Evolutionary conservation across 2,888 invertebrate genomes (phyloP).

Genomic region (Watsonalla binaria): DNA sequence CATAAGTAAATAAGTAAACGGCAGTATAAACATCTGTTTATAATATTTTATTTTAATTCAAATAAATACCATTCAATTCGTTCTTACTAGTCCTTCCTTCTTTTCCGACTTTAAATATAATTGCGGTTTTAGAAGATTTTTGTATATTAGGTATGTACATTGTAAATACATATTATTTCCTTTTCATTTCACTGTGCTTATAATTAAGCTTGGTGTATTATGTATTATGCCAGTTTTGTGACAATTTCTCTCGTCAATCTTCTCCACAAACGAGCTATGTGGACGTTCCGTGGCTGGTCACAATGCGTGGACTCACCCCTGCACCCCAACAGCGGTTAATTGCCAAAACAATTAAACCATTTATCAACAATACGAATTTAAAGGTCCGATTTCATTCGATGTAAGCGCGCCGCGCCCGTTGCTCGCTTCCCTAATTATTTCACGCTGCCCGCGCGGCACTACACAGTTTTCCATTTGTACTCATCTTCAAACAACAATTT

Average conservation of each 20-base stretch:
- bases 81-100: too few relatives aligned
- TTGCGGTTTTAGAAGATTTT: too few relatives aligned
- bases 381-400: slow-evolving; percentile 38
- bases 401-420: slow-evolving; percentile 25
- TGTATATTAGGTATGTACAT: too few relatives aligned
- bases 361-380: slow-evolving; percentile 53
- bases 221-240: neutral
- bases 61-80: neutral
- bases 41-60: neutral
- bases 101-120: too few relatives aligned
- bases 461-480: slow-evolving; percentile 2
- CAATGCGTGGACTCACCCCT: slow-evolving; percentile 12
- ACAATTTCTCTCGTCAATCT: slow-evolving; percentile 18
- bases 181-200: neutral
- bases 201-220: neutral
- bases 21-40: too few relatives aligned
- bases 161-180: too few relatives aligned
- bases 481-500: slow-evolving; percentile 22
- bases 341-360: slow-evolving; percentile 69
- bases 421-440: slow-evolving; percentile 24
- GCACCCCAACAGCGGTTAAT: slow-evolving; percentile 38
- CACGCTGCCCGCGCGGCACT: slow-evolving; percentile 5
- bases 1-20: too few relatives aligned
- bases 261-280: slow-evolving; percentile 19
- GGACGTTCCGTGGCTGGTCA: slow-evolving; percentile 15